Percentiles rank a stretch among this genome's conserved stretches.
phyloP scores from a whole-genome alignment of 1,140 invertebrate species.

The Mylabris phalerata region DNA sequence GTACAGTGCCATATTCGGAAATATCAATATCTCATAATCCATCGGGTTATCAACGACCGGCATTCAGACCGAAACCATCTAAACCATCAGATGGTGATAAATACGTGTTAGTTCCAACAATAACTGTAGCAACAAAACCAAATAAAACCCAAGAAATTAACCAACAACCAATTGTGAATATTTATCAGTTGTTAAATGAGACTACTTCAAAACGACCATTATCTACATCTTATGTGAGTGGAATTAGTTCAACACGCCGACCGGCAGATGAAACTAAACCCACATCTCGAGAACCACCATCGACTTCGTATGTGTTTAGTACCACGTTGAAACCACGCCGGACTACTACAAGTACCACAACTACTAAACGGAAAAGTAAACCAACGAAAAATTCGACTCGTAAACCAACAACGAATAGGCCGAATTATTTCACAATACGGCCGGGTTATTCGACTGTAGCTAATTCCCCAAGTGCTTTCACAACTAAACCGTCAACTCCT shows the following conservation, averaged over 20 bases:
- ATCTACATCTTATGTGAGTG: constrained; percentile 32
- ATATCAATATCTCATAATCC: constrained; percentile 36
- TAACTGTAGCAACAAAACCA: constrained; percentile 43
- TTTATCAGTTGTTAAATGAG: constrained; percentile 40
- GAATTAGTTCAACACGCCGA: constrained; percentile 12
- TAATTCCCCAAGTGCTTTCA: constrained; percentile 28
- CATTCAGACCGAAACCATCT: constrained; percentile 35
- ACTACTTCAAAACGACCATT: constrained; percentile 27
- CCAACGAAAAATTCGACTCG: constrained; percentile 2
- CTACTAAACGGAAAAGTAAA: constrained; percentile 2
- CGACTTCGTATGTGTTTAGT: constrained; percentile 32
- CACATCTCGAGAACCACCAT: constrained; percentile 28
- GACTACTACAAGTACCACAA: constrained; percentile 9
- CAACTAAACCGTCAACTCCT: constrained; percentile 46
- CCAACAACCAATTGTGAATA: constrained; percentile 44
- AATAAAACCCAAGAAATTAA: constrained; percentile 39
- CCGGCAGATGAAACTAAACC: constrained; percentile 7
- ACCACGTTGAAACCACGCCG: constrained; percentile 21
- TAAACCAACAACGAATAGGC: constrained; percentile 6
- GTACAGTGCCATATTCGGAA: constrained; percentile 20
- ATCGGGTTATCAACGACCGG: constrained; percentile 27
- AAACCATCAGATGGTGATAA: constrained; percentile 38
- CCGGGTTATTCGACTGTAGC: constrained; percentile 29
- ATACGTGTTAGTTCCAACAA: constrained; percentile 48
- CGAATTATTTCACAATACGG: constrained; percentile 11